These are phyloP conservation scores for Lasioglossum lativentre DNA, from an alignment of 2,888 invertebrate species.

Conservation along the genomic window DNA sequence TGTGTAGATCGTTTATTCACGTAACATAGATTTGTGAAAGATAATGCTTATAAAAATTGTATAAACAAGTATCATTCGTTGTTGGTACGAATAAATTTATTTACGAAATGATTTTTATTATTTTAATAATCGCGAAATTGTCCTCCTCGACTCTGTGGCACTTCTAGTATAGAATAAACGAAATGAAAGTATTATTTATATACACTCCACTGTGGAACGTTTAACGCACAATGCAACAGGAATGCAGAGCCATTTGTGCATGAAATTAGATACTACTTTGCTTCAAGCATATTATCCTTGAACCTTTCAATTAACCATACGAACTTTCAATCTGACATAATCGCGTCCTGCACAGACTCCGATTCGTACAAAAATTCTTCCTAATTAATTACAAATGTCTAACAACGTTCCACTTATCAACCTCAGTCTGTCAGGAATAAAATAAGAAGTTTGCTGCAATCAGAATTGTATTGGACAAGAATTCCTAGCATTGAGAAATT, in stretches of 20 bases:
- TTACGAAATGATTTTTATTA: neutral
- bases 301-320: neutral
- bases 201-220: neutral
- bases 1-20: too few species aligned
- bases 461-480: neutral
- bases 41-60: neutral
- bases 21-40: neutral
- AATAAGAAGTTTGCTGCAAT: neutral
- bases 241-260: slow-evolving; percentile 6
- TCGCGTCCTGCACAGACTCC: neutral
- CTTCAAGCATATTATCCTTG: neutral
- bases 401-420: neutral
- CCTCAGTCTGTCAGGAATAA: neutral
- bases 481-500: slow-evolving; percentile 2
- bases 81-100: too few species aligned
- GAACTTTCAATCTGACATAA: neutral
- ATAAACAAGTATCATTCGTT: neutral
- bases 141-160: neutral
- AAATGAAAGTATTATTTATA: neutral
- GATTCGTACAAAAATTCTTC: neutral
- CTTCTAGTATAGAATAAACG: neutral
- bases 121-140: neutral
- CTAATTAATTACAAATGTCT: neutral
- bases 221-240: neutral
- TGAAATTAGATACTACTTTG: slow-evolving; percentile 11